phyloP scores from a whole-genome alignment of 2,113 vertebrate species.

The Mirza zaza region DNA sequence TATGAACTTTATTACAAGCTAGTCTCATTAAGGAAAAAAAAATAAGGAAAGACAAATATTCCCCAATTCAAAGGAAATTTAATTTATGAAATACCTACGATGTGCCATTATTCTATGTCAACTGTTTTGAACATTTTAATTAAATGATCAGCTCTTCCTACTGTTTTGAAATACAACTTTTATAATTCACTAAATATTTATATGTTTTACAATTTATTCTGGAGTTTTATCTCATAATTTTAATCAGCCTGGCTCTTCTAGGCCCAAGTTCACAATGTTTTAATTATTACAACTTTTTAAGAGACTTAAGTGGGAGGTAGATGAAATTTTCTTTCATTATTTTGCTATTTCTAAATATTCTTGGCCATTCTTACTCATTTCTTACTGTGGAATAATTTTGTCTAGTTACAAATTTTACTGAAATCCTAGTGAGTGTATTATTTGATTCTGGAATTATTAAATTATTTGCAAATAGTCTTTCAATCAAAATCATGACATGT shows the following conservation, averaged over 20 bases:
- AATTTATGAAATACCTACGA: background rate
- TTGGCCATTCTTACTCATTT: background rate
- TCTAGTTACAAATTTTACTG: background rate
- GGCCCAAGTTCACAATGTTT: background rate
- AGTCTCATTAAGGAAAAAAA: background rate
- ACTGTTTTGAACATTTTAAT: background rate
- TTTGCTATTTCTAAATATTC: background rate
- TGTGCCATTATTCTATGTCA: background rate
- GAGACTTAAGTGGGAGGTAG: background rate
- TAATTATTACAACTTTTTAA: background rate
- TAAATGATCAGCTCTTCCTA: background rate
- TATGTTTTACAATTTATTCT: background rate
- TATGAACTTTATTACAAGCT: background rate
- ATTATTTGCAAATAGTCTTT: background rate
- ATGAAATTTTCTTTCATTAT: background rate
- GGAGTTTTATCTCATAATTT: background rate
- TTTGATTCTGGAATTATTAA: background rate
- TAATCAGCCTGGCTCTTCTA: background rate
- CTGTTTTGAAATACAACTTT: background rate
- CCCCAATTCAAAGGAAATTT: background rate
- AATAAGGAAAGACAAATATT: background rate
- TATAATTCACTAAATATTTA: background rate
- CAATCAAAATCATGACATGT: background rate
- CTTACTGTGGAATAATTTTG: background rate
- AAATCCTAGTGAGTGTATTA: background rate